Conservation (phyloP, 2,888 invertebrate species). For the Plagiodera versicolora region DNA sequence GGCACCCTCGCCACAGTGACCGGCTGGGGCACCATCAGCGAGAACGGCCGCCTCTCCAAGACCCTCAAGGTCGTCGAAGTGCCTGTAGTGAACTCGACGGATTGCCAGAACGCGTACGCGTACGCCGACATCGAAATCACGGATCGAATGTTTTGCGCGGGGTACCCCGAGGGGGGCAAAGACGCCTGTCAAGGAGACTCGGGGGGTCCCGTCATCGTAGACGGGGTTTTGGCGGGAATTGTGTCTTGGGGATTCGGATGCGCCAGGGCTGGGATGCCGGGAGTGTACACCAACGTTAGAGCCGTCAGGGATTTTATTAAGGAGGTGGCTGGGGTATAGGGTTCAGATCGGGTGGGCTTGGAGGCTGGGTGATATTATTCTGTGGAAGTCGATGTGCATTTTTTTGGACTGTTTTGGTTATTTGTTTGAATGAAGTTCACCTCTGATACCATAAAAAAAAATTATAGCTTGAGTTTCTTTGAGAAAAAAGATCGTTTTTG, state of each 20-base stretch:
- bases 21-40: slow-evolving; percentile 33
- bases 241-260: slow-evolving; percentile 45
- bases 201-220: slow-evolving; percentile 42
- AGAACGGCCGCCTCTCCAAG: slow-evolving; percentile 15
- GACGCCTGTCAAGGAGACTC: slow-evolving; percentile 45
- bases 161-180: slow-evolving; percentile 60
- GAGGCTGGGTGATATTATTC: too few species aligned
- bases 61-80: slow-evolving; percentile 29
- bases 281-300: slow-evolving; percentile 41
- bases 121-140: slow-evolving; percentile 49
- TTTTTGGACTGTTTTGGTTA: too few species aligned
- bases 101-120: slow-evolving; percentile 20
- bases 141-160: slow-evolving; percentile 64
- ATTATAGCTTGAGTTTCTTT: too few species aligned
- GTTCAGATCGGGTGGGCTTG: not conserved
- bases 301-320: slow-evolving; percentile 33
- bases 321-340: slow-evolving; percentile 26
- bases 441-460: too few species aligned
- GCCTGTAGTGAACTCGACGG: slow-evolving; percentile 23
- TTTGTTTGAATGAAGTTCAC: too few species aligned
- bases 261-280: slow-evolving; percentile 36
- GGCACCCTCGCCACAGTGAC: slow-evolving; percentile 28
- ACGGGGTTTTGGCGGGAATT: slow-evolving; percentile 37
- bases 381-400: too few species aligned
- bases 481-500: too few species aligned